These are phyloP conservation scores for Aspidapion aeneum DNA, from an alignment of 2,888 invertebrate species.

Conservation along the genomic window DNA sequence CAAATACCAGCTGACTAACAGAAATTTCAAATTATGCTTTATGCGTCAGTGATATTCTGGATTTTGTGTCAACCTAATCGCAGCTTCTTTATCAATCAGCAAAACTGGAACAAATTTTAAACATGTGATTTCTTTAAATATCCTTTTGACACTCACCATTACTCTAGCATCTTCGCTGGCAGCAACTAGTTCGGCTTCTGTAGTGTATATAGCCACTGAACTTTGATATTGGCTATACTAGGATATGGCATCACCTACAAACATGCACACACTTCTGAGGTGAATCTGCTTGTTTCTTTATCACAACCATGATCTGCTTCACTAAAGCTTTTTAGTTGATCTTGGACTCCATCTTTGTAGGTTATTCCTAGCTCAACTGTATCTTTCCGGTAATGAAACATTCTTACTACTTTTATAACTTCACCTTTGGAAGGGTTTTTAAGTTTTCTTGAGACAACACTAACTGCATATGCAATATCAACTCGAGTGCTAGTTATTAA, in stretches of 20 bases:
- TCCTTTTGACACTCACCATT: neutral
- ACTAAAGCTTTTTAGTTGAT: neutral
- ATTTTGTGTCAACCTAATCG: neutral
- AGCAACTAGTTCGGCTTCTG: neutral
- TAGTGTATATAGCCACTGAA: no score
- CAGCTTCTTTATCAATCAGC: neutral
- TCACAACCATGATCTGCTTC: no score
- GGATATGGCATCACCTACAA: neutral
- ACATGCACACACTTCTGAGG: neutral
- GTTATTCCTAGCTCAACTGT: neutral
- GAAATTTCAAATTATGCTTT: no score
- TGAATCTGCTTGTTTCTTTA: neutral
- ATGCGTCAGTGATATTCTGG: neutral
- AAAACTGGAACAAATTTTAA: neutral
- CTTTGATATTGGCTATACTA: no score
- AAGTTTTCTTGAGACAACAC: neutral
- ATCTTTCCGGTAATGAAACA: neutral
- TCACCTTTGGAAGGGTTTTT: neutral
- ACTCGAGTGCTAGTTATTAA: neutral
- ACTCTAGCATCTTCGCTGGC: neutral
- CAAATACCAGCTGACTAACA: no score
- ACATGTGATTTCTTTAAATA: neutral
- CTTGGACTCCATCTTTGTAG: neutral
- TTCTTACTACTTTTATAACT: neutral
- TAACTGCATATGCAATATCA: neutral